Percentiles rank a stretch among this genome's conserved stretches.
phyloP scores from a whole-genome alignment of 2,888 invertebrate species.

The Spicauda simplicius region DNA sequence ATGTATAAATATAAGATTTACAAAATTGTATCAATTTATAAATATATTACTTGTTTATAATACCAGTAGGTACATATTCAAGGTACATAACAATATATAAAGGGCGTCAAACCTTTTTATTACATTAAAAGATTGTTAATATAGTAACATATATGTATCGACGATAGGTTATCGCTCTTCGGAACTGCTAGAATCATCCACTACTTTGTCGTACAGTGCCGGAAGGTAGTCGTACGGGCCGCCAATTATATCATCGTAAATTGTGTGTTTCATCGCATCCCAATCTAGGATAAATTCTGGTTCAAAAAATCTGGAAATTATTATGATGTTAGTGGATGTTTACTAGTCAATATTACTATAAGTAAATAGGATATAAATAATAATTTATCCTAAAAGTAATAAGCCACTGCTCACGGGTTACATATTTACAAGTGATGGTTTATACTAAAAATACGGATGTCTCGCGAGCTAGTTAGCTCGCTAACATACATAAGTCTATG shows the following conservation, averaged over 20 bases:
- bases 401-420: neutral
- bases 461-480: no score
- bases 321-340: neutral
- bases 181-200: conserved; percentile 40
- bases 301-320: conserved; percentile 56
- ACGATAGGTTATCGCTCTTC: conserved; percentile 30
- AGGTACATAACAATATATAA: neutral
- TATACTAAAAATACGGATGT: no score
- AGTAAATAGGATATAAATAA: neutral
- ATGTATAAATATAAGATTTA: neutral
- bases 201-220: conserved; percentile 59
- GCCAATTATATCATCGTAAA: conserved; percentile 45
- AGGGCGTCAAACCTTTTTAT: neutral
- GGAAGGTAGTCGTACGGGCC: conserved; percentile 59
- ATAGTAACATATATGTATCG: no score
- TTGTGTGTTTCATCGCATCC: conserved; percentile 51
- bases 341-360: neutral
- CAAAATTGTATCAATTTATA: neutral
- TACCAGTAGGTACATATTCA: no score
- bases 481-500: no score
- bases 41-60: neutral
- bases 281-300: conserved; percentile 52
- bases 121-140: no score
- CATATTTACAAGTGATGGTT: no score
- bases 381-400: neutral